A percentile compares a stretch with the other conserved stretches of the same genome.
These are phyloP conservation scores for Aegithalos caudatus DNA, from an alignment of 2,113 vertebrate species.

Conservation along the genomic window DNA sequence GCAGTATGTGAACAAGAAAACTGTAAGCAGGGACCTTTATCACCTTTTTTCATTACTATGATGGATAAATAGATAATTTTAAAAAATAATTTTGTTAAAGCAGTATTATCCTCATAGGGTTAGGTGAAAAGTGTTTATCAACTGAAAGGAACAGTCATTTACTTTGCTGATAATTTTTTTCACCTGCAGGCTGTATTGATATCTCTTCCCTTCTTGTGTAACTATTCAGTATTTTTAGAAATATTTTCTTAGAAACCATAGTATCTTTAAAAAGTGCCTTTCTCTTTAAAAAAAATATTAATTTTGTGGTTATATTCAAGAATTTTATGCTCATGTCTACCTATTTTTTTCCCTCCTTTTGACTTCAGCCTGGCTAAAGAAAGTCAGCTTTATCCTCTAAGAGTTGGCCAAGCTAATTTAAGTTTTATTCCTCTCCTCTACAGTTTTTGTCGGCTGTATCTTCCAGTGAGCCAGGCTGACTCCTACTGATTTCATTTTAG, in stretches of 20 bases:
- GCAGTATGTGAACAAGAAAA: neutral
- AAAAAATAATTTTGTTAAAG: neutral
- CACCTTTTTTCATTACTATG: neutral
- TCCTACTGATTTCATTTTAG: neutral
- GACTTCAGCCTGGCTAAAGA: neutral
- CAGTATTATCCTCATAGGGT: neutral
- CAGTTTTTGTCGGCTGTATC: neutral
- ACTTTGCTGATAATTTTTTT: neutral
- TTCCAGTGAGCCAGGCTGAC: neutral
- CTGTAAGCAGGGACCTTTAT: neutral
- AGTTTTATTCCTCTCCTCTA: neutral
- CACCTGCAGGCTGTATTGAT: neutral
- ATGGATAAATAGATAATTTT: neutral
- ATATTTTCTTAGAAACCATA: neutral
- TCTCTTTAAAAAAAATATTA: neutral
- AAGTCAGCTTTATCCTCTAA: neutral
- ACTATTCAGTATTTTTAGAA: neutral
- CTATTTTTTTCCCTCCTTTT: neutral
- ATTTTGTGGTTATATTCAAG: neutral
- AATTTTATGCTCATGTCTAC: neutral
- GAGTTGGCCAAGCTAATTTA: neutral
- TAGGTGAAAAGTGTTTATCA: neutral
- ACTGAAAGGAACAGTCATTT: neutral
- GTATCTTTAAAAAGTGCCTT: neutral
- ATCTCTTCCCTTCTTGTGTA: neutral